Evolutionary conservation across 1,140 invertebrate genomes (phyloP).

Genomic region (Dryas iulia): DNA sequence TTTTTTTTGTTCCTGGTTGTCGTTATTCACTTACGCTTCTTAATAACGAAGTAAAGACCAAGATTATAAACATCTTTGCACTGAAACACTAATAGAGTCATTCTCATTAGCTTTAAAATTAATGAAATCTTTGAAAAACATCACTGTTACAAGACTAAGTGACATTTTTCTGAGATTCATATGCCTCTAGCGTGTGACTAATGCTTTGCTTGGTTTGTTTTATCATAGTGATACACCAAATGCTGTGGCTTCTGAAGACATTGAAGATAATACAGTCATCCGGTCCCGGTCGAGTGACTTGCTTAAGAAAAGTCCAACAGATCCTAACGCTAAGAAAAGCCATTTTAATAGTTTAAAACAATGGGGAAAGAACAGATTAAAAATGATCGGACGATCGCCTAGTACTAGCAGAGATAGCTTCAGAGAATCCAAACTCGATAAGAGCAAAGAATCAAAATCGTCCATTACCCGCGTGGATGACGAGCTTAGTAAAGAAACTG

Average conservation of each 20-base stretch:
- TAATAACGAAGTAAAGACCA: constrained; percentile 49
- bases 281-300: constrained; percentile 86
- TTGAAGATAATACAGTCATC: constrained; percentile 74
- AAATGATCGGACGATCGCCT: constrained; percentile 84
- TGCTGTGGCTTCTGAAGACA: constrained; percentile 81
- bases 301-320: constrained; percentile 83
- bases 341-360: constrained; percentile 90
- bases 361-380: constrained; percentile 89
- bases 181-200: constrained; percentile 79
- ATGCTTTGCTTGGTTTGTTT: constrained; percentile 81
- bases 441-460: constrained; percentile 64
- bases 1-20: constrained; percentile 67
- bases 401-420: constrained; percentile 76
- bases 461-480: constrained; percentile 77
- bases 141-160: constrained; percentile 70
- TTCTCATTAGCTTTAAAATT: constrained; percentile 75
- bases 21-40: constrained; percentile 54
- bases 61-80: constrained; percentile 65
- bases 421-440: constrained; percentile 73
- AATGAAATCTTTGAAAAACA: constrained; percentile 58
- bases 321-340: constrained; percentile 83
- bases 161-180: constrained; percentile 57
- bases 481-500: constrained; percentile 81
- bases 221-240: constrained; percentile 82
- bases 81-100: constrained; percentile 74